Evolutionary conservation across 2,888 invertebrate genomes (phyloP), one percentile per base, ranked within the genome.

Genomic region (Brachylomia viminalis): DNA sequence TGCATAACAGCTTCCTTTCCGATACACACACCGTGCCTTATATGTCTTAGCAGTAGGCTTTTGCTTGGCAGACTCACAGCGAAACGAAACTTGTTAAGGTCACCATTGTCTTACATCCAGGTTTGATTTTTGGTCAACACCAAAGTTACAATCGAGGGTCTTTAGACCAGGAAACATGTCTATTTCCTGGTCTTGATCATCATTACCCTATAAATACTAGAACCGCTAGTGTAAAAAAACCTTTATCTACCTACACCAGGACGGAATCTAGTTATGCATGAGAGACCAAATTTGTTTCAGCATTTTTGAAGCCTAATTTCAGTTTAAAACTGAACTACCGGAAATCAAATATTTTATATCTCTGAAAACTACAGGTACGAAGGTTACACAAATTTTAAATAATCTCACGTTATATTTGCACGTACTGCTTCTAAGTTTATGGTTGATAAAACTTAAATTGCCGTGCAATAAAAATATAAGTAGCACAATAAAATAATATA

Each of bases 381-480:
- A 86, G 81, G 85, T 69, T 71, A 72, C 61, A 75, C 68, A n/a
- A 54, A 64, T 74, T 66, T 56, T 54, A 20, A 52, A 70, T 84
- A 76, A 85, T 86, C 85, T 74, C 23, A 52, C 13, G 5, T 61
- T 72, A 54, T 80, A 86, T 86, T 86, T 83, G 61, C 73, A 83
- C 76, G 80, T 71, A 62, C 81, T 77, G 72, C 72, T 79, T 54
- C 66, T 65, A 58, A 61, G 58, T 76, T 75, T 80, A 86, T 85
- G 38, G 49, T 66, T 79, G 85, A 84, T 85, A 85, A 88, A 58
- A 75, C 78, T 76, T 82, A 72, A 83, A 87, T 88, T 83, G 73
- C 79, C 68, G 76, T 87, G 87, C 75, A 82, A 77, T 88, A 84
- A 88, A 88, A 87, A 80, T 81, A 83, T 82, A 38, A 38, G 33